These are phyloP conservation scores for Rutpela maculata DNA, from an alignment of 2,888 invertebrate genomes.

Conservation along the genomic window DNA sequence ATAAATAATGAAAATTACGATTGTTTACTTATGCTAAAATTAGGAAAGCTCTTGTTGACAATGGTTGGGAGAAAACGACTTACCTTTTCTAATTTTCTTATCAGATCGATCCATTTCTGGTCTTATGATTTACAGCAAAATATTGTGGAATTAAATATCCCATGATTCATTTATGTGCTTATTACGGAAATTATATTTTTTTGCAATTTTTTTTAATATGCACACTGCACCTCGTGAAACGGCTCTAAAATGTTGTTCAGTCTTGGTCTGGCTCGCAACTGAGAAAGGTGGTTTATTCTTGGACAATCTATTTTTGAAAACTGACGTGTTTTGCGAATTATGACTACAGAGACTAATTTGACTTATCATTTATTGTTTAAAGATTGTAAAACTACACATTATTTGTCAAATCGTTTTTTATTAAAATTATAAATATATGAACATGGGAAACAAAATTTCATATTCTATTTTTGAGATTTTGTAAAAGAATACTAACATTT, in stretches of 20 bases:
- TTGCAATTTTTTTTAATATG: constrained; percentile 28
- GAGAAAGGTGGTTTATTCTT: constrained; percentile 65
- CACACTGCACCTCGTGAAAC: constrained; percentile 64
- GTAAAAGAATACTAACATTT: neutral
- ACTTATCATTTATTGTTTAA: constrained; percentile 22
- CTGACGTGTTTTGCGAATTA: constrained; percentile 67
- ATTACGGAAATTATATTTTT: constrained; percentile 28
- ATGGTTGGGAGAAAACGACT: constrained; percentile 23
- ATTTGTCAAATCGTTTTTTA: neutral
- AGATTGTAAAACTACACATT: neutral
- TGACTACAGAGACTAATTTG: constrained; percentile 46
- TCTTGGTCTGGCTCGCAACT: constrained; percentile 65
- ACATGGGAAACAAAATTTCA: neutral
- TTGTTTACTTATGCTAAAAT: constrained; percentile 19
- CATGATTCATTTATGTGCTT: constrained; percentile 42
- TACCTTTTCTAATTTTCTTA: constrained; percentile 55
- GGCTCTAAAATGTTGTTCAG: constrained; percentile 67
- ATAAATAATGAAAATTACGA: neutral
- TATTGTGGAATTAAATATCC: constrained; percentile 34
- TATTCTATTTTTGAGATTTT: neutral
- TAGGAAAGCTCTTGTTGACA: constrained; percentile 16
- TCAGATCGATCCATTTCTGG: constrained; percentile 51
- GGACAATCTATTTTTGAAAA: constrained; percentile 68
- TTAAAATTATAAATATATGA: neutral
- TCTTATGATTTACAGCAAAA: constrained; percentile 14